Percentiles rank a stretch among this genome's conserved stretches.
Evolutionary conservation across 2,113 vertebrate genomes (phyloP).

Genomic region (Okapia johnstoni): DNA sequence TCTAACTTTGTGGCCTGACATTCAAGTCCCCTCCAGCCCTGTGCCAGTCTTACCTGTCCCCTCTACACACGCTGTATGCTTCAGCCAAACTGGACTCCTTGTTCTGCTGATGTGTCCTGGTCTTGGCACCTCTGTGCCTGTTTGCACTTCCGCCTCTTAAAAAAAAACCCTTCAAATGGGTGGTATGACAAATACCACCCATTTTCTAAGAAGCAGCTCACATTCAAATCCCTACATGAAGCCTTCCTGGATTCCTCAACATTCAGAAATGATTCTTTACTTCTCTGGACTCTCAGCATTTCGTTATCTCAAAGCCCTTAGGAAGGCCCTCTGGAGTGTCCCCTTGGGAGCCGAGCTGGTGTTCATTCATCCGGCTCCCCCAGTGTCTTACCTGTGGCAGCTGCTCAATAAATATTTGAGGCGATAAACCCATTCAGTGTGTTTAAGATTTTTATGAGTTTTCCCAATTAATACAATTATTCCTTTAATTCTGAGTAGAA

Average conservation of each 20-base stretch:
- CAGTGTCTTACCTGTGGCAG: neutral
- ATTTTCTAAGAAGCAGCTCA: neutral
- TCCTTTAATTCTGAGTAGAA: slow-evolving; percentile 12
- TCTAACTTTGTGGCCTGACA: neutral
- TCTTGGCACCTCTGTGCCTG: neutral
- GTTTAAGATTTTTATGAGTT: neutral
- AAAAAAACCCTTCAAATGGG: neutral
- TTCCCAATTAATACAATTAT: neutral
- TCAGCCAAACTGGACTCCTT: neutral
- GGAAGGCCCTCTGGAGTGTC: neutral
- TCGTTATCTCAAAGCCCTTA: neutral
- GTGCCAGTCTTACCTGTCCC: neutral
- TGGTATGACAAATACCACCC: neutral
- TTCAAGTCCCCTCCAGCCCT: neutral
- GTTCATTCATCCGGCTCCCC: neutral
- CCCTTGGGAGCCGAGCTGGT: neutral
- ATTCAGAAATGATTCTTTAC: neutral
- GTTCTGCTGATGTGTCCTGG: neutral
- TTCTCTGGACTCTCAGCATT: neutral
- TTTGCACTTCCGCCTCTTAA: neutral
- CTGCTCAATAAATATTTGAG: slow-evolving; percentile 12
- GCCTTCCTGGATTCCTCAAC: neutral
- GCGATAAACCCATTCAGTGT: neutral
- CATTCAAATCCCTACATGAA: neutral
- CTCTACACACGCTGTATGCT: neutral